phyloP scores from a whole-genome alignment of 2,888 invertebrate species.

The Synergus itoensis region DNA sequence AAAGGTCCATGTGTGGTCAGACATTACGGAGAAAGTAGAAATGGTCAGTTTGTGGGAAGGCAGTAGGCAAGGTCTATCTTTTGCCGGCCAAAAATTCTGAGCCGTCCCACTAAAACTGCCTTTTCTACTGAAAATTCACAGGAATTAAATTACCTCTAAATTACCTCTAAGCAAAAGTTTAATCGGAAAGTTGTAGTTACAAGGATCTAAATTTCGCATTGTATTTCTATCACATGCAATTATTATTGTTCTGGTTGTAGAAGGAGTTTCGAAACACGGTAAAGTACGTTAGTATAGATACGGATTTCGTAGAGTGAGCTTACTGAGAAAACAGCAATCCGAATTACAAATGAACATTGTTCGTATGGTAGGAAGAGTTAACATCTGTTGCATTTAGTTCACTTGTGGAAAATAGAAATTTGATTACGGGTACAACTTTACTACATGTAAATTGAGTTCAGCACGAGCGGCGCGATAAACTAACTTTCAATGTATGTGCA shows the following conservation, averaged over 20 bases:
- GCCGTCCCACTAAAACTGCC: neutral
- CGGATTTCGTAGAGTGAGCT: neutral
- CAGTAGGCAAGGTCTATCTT: too few species aligned
- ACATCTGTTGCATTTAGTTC: conserved; percentile 22
- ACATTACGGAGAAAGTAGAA: too few species aligned
- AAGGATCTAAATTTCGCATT: neutral
- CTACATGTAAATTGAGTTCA: conserved; percentile 17
- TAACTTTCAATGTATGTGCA: neutral
- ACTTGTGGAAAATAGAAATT: neutral
- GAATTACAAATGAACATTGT: conserved; percentile 14
- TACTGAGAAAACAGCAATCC: neutral
- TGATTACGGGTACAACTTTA: neutral
- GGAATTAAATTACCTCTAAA: too few species aligned
- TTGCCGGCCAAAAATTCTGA: neutral
- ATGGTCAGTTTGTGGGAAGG: too few species aligned
- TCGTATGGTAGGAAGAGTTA: neutral
- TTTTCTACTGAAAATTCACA: neutral
- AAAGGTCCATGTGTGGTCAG: too few species aligned
- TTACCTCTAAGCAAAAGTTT: too few species aligned
- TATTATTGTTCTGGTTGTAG: neutral
- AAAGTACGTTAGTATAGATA: neutral
- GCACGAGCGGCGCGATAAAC: neutral
- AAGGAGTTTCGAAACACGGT: neutral
- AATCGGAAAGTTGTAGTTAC: neutral
- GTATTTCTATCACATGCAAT: neutral